Percentiles rank a stretch among this genome's conserved stretches.
phyloP scores from a whole-genome alignment of 2,888 invertebrate genomes.

The Lepidonotus clava region DNA sequence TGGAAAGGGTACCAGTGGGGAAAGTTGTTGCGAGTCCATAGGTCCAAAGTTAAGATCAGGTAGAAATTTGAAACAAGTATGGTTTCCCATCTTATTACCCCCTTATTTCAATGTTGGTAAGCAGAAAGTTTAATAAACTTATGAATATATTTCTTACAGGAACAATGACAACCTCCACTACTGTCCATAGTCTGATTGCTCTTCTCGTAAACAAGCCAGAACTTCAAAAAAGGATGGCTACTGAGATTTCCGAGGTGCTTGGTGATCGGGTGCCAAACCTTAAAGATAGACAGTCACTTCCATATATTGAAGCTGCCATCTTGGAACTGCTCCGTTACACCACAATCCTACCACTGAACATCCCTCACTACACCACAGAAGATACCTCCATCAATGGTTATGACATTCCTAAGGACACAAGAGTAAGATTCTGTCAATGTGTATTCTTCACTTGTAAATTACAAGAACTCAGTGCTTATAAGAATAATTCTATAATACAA shows the following conservation, averaged over 20 bases:
- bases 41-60: not conserved
- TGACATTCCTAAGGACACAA: slow-evolving; percentile 17
- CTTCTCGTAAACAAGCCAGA: not conserved
- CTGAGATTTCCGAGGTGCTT: not conserved
- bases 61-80: not conserved
- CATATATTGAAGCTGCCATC: not conserved
- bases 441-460: no score
- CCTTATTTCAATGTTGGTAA: not conserved
- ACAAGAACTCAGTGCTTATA: no score
- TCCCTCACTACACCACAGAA: not conserved
- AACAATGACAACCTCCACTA: not conserved
- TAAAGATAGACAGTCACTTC: not conserved
- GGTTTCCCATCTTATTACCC: not conserved
- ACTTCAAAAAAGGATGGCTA: not conserved
- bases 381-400: slow-evolving; percentile 8
- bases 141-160: not conserved
- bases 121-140: not conserved
- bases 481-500: no score
- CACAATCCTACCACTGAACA: not conserved
- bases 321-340: not conserved
- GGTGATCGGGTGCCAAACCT: not conserved
- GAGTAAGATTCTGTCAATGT: no score
- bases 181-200: not conserved
- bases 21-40: no score
- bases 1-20: not conserved